phyloP scores from a whole-genome alignment of 2,797 vertebrate genomes.

The Intellagama lesueurii region DNA sequence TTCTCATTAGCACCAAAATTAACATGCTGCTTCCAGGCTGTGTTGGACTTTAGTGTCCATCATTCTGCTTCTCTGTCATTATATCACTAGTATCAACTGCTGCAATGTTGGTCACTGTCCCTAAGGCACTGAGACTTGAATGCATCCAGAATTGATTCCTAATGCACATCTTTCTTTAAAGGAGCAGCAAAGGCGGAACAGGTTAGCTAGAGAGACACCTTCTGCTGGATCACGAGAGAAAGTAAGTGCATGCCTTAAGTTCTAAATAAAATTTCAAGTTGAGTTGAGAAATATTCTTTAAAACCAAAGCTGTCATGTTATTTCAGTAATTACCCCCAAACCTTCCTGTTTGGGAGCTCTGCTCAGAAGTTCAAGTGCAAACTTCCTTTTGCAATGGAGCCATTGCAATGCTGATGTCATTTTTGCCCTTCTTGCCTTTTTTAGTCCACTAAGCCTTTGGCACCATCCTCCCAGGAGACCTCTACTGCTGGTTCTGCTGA shows the following conservation, averaged over 20 bases:
- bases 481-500: conserved; percentile 83
- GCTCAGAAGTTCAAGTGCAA: not conserved
- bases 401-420: conserved; percentile 15
- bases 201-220: conserved; percentile 89
- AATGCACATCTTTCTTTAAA: conserved; percentile 67
- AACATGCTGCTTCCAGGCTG: too few species aligned
- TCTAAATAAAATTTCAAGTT: not conserved
- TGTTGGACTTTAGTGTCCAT: not conserved
- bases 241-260: conserved; percentile 74
- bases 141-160: conserved; percentile 33
- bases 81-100: not conserved
- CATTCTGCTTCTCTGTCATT: not conserved
- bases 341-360: not conserved
- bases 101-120: not conserved
- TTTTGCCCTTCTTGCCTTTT: conserved; percentile 78
- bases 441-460: conserved; percentile 91
- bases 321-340: not conserved
- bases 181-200: conserved; percentile 96
- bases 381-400: not conserved
- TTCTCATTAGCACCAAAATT: too few species aligned
- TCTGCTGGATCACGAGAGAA: conserved; percentile 90
- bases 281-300: not conserved
- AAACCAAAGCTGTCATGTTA: not conserved
- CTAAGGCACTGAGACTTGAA: conserved; percentile 10
- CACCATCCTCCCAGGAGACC: conserved; percentile 87